Base-by-base conservation (phyloP, 2,888 invertebrate genomes). In the Malthinus seriepunctatus region DNA sequence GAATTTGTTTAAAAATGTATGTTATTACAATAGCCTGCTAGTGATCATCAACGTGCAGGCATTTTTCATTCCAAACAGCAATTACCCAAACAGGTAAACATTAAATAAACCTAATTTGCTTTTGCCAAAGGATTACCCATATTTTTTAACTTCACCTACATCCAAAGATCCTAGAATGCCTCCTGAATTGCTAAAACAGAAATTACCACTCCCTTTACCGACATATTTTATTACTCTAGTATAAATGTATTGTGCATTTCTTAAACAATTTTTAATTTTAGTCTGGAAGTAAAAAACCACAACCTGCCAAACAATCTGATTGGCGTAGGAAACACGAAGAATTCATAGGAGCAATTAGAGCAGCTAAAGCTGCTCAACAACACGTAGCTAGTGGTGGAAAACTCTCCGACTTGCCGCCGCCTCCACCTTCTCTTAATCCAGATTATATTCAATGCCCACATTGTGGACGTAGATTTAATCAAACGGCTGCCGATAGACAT, bases 261-360 rank as follows among this genome's bases (percentile, higher is more conserved):
- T 6, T 8, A 46, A 32, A 10, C 9, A 8, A 12, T 33, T 15
- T 32, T 10, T 10, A 39, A 11, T 56, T 56, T 37, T 33, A 46
- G 49, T 23, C 50, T 1, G 10, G 32, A 42, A 51, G 9, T 23
- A 42, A 42, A n/a, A 10, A 56, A 37, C 11, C 35, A 32, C 2
- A 34, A 32, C 12, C 51, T 8, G n/a, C 23, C 3, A 58, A 62
- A 42, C 55, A 62, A 11, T 14, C 51, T 67, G 90, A 89, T 79
- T 98, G 98, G 98, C 84, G 95, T 3, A 86, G 89, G 75, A 91
- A 95, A 69, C 98, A 98, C 82, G 90, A 94, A 75, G 94, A 96
- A 71, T 97, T 98, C 78, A 92, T 97, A 65, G 83, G 86, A 60
- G 88, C 95, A 1, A 95, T 98, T 64, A 86, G 95, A 37, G 91